These are phyloP conservation scores for Aproaerema taeniolella DNA, from an alignment of 2,888 invertebrate genomes.

Conservation along the genomic window DNA sequence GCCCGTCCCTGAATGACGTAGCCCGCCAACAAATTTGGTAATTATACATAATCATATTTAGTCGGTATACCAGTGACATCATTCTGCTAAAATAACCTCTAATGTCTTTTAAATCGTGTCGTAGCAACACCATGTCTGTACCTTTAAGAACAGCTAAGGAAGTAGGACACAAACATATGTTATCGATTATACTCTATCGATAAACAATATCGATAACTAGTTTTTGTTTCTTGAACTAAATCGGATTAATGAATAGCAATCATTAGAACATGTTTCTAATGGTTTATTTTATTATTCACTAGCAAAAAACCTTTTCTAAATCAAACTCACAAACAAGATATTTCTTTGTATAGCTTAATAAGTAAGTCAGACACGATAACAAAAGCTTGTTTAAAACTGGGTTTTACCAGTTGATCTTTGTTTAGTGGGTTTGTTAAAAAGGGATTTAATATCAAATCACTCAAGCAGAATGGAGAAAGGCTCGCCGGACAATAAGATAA, in stretches of 20 bases:
- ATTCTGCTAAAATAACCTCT: slow-evolving; percentile 1
- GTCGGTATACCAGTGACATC: slow-evolving; percentile 15
- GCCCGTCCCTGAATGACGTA: slow-evolving; percentile 13
- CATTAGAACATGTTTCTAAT: slow-evolving; percentile 33
- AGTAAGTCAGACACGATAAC: slow-evolving; percentile 16
- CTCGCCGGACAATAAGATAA: background rate
- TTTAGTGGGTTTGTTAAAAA: background rate
- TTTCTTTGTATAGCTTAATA: slow-evolving; percentile 10
- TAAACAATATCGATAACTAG: slow-evolving; percentile 21
- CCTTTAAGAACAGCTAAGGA: too few species aligned
- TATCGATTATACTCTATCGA: slow-evolving; percentile 11
- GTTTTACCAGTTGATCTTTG: slow-evolving; percentile 3
- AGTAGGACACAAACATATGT: slow-evolving; percentile 13
- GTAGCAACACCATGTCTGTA: background rate
- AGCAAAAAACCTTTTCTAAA: too few species aligned
- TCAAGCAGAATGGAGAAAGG: slow-evolving; percentile 5
- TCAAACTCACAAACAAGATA: slow-evolving; percentile 11
- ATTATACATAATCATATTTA: slow-evolving; percentile 14
- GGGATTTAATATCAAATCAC: background rate
- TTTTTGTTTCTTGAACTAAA: slow-evolving; percentile 26
- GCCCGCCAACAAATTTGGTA: slow-evolving; percentile 14
- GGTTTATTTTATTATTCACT: too few species aligned
- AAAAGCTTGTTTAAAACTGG: slow-evolving; percentile 18
- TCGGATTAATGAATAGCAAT: slow-evolving; percentile 21
- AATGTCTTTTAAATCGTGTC: slow-evolving; percentile 6